These are phyloP conservation scores for Protaetia brevitarsis DNA, from an alignment of 1,140 invertebrate species.

Conservation along the genomic window DNA sequence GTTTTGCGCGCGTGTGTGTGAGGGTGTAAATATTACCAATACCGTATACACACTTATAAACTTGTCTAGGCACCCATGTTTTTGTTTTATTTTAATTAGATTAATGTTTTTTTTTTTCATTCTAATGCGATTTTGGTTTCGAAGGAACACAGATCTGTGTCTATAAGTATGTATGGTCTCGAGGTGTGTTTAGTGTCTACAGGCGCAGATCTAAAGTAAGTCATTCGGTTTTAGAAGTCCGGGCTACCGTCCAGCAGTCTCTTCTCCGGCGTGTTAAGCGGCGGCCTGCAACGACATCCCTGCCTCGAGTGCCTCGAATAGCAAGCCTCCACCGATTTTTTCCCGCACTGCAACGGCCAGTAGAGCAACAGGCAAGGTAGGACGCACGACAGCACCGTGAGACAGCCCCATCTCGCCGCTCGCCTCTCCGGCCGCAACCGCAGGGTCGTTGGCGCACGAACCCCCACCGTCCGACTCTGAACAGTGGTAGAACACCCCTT, in stretches of 20 bases:
- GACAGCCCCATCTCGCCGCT: constrained; percentile 77
- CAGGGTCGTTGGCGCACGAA: constrained; percentile 81
- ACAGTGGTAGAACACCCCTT: constrained; percentile 90
- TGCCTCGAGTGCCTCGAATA: constrained; percentile 72
- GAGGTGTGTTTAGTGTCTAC: no score
- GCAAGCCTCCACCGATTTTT: constrained; percentile 72
- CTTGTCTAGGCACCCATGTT: no score
- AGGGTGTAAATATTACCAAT: constrained; percentile 8
- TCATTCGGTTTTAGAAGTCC: constrained; percentile 51
- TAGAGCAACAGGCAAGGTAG: constrained; percentile 89
- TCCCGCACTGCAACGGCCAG: constrained; percentile 82
- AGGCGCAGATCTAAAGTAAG: no score
- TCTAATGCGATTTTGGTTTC: no score
- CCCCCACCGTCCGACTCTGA: constrained; percentile 66
- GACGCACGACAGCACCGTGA: constrained; percentile 72
- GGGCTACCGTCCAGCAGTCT: constrained; percentile 54
- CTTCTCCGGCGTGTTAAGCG: constrained; percentile 57
- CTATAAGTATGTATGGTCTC: no score
- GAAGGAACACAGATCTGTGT: no score
- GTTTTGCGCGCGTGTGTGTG: neutral
- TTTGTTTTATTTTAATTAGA: no score
- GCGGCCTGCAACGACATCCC: constrained; percentile 57
- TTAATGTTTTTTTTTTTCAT: no score
- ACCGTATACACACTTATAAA: no score
- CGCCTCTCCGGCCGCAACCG: constrained; percentile 72